Evolutionary conservation across 2,113 vertebrate genomes (phyloP), one percentile per base, ranked within the genome.

Genomic region (Megaceryle torquata): DNA sequence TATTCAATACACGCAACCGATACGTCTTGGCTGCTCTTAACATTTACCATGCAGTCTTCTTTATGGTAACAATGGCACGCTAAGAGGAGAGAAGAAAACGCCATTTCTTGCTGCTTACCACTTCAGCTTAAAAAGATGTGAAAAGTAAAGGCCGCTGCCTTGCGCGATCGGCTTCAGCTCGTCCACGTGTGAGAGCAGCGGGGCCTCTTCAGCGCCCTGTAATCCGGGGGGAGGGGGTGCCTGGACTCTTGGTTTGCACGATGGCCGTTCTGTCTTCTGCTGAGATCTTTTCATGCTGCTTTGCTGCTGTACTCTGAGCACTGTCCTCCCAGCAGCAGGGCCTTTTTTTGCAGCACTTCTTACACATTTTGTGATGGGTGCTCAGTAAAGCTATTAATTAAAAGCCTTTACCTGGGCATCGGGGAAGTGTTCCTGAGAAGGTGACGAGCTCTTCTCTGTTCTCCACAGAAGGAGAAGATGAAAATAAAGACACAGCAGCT

Each of bases 381-480:
- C 28, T 24, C 50, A 77, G 41, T 57, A 57, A 51, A 95, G 46
- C 50, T 82, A 8, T 64, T 84, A 25, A 85, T 61, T 79, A 77
- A 89, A 79, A 88, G 59, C 59, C 46, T 85, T 87, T 75, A 3
- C 37, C 41, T 91, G 77, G 48, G 59, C 31, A 6, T 54, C 41
- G 10, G 48, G 44, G 76, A 59, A 1, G 48, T 28, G 56, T 51
- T 88, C 79, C 69, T 78, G 65, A 85, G 82, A 44, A 74, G 78
- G 56, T 63, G 57, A 86, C 53, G 29, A 69, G 35, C 35, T 64
- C 81, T 69, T 61, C 82, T 57, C 86, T 92, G 59, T 90, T 70
- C 35, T 77, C 67, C 81, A 81, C 96, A 99, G 99, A 98, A 92
- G 87, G 99, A 99, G 60, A 99, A 98, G 95, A 74, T 99, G 46